Base-by-base conservation (phyloP, 2,888 invertebrate species). In the Troides oblongomaculatus region DNA sequence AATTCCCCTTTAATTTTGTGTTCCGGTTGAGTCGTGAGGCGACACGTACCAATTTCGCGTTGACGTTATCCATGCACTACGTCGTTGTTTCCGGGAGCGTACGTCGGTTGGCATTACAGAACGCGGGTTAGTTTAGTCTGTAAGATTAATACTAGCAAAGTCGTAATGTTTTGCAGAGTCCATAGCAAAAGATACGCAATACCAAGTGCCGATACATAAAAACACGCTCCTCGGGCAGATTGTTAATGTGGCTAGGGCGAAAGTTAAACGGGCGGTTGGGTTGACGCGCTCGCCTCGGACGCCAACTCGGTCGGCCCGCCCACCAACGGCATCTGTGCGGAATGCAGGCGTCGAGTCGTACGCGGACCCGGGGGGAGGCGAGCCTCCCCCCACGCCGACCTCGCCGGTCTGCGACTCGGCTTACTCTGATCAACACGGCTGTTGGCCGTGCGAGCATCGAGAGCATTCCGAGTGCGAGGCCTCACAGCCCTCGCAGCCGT, bases 361-460 rank as follows among this genome's bases (percentile, higher is more conserved):
- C 78, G 88, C 87, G 76, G 92, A 92, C 75, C 91, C 91, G 36
- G 92, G 92, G 17, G 92, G 91, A 80, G 92, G 90, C 67, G 87
- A 87, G 82, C 90, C 89, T 63, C 90, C 92, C 39, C 89, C 89
- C 67, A 89, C 92, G 74, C 93, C 90, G 79, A 89, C 88, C 74
- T 93, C 90, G 71, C 93, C 90, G 66, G 90, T 89, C 76, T 92
- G 86, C 85, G 93, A 90, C 85, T 92, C 90, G 69, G 93, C 90
- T 73, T 93, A 83, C 84, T 92, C 92, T 72, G 93, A 93, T 74
- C 93, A 92, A 78, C 88, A 88, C 79, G 90, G 90, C 72, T 90
- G 91, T 78, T 90, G 91, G 89, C 91, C 92, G 70, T 90, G 92
- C 81, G 92, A 92, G 76, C 89, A 88, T 71, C 88, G 87, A 18